Evolutionary conservation across 2,113 vertebrate genomes (phyloP), one percentile per base, ranked within the genome.

Genomic region (Propithecus coquereli): DNA sequence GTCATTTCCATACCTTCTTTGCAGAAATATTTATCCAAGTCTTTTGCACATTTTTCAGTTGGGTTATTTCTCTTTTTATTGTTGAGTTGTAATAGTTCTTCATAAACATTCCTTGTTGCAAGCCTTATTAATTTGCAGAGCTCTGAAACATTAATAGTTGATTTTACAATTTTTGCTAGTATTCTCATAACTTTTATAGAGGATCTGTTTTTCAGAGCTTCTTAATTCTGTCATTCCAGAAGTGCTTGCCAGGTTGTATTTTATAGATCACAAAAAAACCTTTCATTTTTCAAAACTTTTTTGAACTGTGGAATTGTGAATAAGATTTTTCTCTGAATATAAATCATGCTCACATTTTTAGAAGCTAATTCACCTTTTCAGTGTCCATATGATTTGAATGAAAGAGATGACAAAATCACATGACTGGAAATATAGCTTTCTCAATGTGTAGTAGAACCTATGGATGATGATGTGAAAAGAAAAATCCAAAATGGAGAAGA

Each of bases 321-420:
- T 27, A 87, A 66, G 6, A 4, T 52, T 95, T 97, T 94, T 8
- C 16, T 95, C 40, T 59, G 32, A 95, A 73, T 84, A 47, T 73
- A 57, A 85, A 66, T 80, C 12, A 43, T 22, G 20, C 4, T 30
- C 16, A 73, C 8, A 57, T 52, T 92, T 82, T 11, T 71, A 54
- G 27, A 52, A 32, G 37, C 34, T 76, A 94, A 52, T 25, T 91
- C 52, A 85, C 12, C 9, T 81, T 95, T 82, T 37, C 10, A 45
- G n/a, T 73, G 40, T 66, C 65, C 40, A 63, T 89, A 43, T 68
- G 12, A 85, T 52, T 37, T 93, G 77, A 37, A 73, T 81, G 89
- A 89, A 90, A 9, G 16, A 59, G 8, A 87, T 45, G 14, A 87
- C 20, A 93, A 95, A 87, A 76, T 81, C 52, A 12, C 81, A 37